Percentiles rank a stretch among this genome's conserved stretches.
phyloP scores from a whole-genome alignment of 2,797 vertebrate species.

The Strix occidentalis region DNA sequence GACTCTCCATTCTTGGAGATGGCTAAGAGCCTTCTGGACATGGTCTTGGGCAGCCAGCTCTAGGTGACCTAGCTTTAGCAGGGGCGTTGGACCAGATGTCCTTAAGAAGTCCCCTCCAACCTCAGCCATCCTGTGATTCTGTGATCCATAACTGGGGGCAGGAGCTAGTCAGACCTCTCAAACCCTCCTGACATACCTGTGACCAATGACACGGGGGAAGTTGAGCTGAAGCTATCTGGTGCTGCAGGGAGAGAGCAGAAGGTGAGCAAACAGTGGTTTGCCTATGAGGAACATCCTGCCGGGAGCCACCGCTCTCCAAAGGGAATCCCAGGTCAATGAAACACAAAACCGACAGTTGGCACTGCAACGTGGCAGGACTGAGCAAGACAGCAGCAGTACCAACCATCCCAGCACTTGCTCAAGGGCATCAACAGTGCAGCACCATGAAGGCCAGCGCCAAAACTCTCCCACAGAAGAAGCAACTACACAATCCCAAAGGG shows the following conservation, averaged over 20 bases:
- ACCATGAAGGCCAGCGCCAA: background rate
- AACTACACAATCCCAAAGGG: background rate
- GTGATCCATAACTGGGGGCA: background rate
- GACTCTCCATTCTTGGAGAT: background rate
- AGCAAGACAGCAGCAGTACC: background rate
- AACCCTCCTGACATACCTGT: background rate
- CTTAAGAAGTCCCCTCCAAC: background rate
- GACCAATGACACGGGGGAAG: rapidly evolving
- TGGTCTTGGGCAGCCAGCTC: background rate
- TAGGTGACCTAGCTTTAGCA: background rate
- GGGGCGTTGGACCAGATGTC: background rate
- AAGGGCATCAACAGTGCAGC: background rate
- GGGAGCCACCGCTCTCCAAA: rapidly evolving
- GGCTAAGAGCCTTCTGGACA: background rate
- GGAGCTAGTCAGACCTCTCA: background rate
- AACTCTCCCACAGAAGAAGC: background rate
- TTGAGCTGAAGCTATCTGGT: rapidly evolving
- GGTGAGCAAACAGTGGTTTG: background rate
- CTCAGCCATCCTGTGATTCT: background rate
- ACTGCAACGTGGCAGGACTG: background rate
- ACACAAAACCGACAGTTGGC: background rate
- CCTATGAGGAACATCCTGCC: background rate
- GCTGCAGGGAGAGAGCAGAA: background rate
- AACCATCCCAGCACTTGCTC: background rate
- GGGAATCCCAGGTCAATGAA: rapidly evolving